A percentile compares a stretch with the other conserved stretches of the same genome.
phyloP scores from a whole-genome alignment of 2,113 vertebrate genomes.

The Scalopus aquaticus region DNA sequence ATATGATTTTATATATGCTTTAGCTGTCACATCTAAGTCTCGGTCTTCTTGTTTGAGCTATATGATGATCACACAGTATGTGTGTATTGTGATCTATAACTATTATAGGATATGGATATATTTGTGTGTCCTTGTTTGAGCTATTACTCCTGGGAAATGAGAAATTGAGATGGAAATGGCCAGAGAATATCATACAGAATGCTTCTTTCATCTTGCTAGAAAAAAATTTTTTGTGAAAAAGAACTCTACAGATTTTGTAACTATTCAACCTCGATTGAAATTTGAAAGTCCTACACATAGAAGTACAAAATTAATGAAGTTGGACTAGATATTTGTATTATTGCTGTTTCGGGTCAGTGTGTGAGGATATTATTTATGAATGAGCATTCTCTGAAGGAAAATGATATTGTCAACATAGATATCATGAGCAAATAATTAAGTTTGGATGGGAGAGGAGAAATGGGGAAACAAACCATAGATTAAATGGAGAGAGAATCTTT shows the following conservation, averaged over 20 bases:
- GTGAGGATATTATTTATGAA: not conserved
- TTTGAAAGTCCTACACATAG: not conserved
- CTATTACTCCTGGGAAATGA: not conserved
- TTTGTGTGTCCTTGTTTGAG: not conserved
- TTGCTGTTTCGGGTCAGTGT: not conserved
- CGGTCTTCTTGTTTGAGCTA: not conserved
- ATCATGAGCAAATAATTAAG: not conserved
- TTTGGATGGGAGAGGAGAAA: not conserved
- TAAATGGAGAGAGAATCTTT: not conserved
- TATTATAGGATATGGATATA: rapidly evolving
- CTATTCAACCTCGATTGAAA: not conserved
- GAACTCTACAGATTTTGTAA: not conserved
- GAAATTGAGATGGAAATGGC: not conserved
- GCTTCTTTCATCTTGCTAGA: not conserved
- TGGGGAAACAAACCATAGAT: not conserved
- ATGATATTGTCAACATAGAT: not conserved
- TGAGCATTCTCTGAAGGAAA: not conserved
- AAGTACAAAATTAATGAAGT: not conserved
- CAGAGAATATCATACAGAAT: not conserved
- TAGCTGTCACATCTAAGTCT: not conserved
- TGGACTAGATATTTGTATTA: not conserved
- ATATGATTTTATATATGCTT: not conserved
- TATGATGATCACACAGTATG: not conserved
- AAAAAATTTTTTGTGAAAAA: not conserved
- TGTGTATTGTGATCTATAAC: not conserved